Evolutionary conservation across 2,888 invertebrate species (phyloP), one percentile per base, ranked within the genome.

Genomic region (Chorisops tibialis): DNA sequence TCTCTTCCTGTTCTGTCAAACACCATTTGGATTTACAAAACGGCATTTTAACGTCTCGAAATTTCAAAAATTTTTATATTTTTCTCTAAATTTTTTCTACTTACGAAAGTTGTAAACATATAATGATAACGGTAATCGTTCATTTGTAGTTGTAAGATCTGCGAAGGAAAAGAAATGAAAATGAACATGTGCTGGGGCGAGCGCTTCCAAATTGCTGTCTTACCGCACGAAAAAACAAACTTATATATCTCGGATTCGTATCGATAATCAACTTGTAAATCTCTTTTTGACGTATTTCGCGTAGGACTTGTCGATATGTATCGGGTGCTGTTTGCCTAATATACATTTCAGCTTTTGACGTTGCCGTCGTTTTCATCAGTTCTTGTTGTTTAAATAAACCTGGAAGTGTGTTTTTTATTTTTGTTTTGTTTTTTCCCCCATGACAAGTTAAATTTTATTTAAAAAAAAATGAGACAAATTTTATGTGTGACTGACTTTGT

Each of bases 81-180:
- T n/a, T n/a, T n/a, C n/a, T n/a, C n/a, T 45, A 45, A 22, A 48
- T 48, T 22, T 4, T 19, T 14, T 22, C 35, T 82, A 91, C 92
- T 90, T 83, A 94, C 94, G 78, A 94, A 91, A 3, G 94, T 93
- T 14, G 95, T 95, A 74, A 96, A 96, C 81, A 96, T 89, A 75
- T 94, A 96, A 76, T 96, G 96, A 73, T 94, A 96, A 71, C 92
- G 83, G 76, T 93, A 92, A 74, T 95, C 95, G 74, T 96, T 94
- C 96, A 96, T 96, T 78, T 95, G 94, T 9, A 96, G 82, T 74
- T 95, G 93, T 14, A 95, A 80, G 69, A 96, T 93, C 96, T 96
- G 86, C 65, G 21, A 24, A 63, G 38, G 85, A n/a, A n/a, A n/a
- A n/a, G 69, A 63, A 68, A 63, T 56, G 58, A 48, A 24, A 59